Evolutionary conservation across 2,888 invertebrate genomes (phyloP).

Genomic region (Hyposoter didymator): DNA sequence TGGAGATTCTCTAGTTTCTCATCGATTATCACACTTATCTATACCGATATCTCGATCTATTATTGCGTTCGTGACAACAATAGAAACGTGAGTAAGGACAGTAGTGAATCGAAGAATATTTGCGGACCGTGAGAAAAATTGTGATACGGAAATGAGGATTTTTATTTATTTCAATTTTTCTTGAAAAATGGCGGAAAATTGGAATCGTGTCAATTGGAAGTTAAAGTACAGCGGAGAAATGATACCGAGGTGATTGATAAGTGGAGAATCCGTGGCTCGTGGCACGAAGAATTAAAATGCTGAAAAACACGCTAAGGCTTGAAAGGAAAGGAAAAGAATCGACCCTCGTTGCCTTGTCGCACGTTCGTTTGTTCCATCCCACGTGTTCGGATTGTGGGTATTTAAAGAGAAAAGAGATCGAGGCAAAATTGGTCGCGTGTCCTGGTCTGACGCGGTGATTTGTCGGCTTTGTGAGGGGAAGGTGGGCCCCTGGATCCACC

Average conservation of each 20-base stretch:
- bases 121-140: neutral
- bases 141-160: no score
- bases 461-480: conserved; percentile 73
- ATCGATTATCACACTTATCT: conserved; percentile 65
- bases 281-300: conserved; percentile 15
- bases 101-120: neutral
- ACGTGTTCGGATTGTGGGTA: conserved; percentile 69
- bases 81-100: neutral
- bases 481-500: conserved; percentile 59
- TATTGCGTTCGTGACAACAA: neutral
- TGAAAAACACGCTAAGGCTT: neutral
- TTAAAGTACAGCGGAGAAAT: neutral
- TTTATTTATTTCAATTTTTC: neutral
- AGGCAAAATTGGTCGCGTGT: conserved; percentile 81
- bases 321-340: conserved; percentile 33
- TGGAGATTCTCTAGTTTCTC: conserved; percentile 70
- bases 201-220: neutral
- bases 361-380: conserved; percentile 51
- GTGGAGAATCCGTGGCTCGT: conserved; percentile 1
- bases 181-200: neutral
- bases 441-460: conserved; percentile 77
- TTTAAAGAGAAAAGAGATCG: conserved; percentile 72
- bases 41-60: conserved; percentile 8
- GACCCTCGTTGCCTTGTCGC: conserved; percentile 45
- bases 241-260: conserved; percentile 13